Evolutionary conservation across 2,888 invertebrate species (phyloP), one percentile per base, ranked within the genome.

Genomic region (Philereme vetulata): DNA sequence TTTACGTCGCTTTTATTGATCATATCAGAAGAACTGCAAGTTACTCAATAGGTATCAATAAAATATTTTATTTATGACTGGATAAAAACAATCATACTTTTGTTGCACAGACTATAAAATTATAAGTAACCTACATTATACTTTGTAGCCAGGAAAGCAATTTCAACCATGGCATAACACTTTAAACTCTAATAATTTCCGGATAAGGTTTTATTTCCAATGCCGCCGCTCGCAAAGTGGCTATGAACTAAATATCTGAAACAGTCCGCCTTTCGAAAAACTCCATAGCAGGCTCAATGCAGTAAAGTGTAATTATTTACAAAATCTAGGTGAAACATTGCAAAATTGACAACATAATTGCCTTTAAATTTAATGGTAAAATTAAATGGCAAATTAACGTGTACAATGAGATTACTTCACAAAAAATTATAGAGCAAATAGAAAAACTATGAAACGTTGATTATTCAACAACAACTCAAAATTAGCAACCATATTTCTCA

Each of bases 251-350:
- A 54, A 56, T 42, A 42, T 21, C 46, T 56, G 21, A 44, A 58
- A 36, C 6, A 50, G 62, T 50, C 51, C 55, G 58, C 60, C 60
- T 63, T 63, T 61, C 61, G 44, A 60, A 56, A 56, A 49, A 51
- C 36, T n/a, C 56, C 40, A 48, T 55, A 52, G 10, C 59, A 48
- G 62, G 60, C 38, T 56, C 34, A 54, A 56, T 21, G 5, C 9
- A 9, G 7, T 48, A 45, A 36, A 48, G 44, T 50, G 7, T 10
- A 56, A 48, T 50, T 32, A 36, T 49, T 35, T 44, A 38, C 10
- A 58, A 44, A 42, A 38, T 10, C 36, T 36, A 40, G 21, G 34
- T 52, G 42, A 54, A 48, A 32, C 43, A 55, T 43, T 38, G 21
- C 46, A 4, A 10, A n/a, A 10, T n/a, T 42, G 0, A 40, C 40